A percentile compares a stretch with the other conserved stretches of the same genome.
phyloP scores from a whole-genome alignment of 2,888 invertebrate genomes.

The Oligia strigilis region DNA sequence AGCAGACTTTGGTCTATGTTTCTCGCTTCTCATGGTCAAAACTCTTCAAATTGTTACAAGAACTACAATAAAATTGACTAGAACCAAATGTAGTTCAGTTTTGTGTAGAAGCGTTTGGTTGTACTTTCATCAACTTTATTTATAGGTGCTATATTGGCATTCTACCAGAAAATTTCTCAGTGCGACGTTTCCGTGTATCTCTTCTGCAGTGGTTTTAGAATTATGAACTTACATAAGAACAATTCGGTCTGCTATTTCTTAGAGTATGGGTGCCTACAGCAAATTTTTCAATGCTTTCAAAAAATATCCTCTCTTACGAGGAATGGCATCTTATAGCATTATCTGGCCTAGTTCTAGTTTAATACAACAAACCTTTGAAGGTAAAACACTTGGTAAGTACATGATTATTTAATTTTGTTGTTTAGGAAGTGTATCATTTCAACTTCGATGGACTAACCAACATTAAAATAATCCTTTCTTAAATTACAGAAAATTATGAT shows the following conservation, averaged over 20 bases:
- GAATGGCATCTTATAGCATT: conserved; percentile 93
- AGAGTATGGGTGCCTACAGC: conserved; percentile 79
- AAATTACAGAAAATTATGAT: conserved; percentile 89
- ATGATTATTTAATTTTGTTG: not conserved
- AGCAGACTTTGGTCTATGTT: not conserved
- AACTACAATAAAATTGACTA: not conserved
- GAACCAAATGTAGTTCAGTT: conserved; percentile 34
- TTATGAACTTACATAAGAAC: conserved; percentile 63
- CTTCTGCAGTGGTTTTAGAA: conserved; percentile 58
- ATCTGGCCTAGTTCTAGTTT: conserved; percentile 94
- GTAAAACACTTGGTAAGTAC: conserved; percentile 91
- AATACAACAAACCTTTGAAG: conserved; percentile 93
- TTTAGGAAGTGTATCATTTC: not conserved
- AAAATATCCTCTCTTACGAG: conserved; percentile 88
- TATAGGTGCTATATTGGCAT: conserved; percentile 68
- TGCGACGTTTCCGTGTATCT: conserved; percentile 60
- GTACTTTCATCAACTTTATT: conserved; percentile 53
- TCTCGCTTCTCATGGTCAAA: not conserved
- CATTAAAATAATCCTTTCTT: not conserved
- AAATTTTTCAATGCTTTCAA: conserved; percentile 78
- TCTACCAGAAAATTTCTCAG: conserved; percentile 67
- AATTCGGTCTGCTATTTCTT: conserved; percentile 22
- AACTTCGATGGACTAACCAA: not conserved
- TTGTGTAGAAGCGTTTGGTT: conserved; percentile 27
- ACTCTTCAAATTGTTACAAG: not conserved